Conservation (phyloP, 2,113 vertebrate species). For the Casuarius casuarius region DNA sequence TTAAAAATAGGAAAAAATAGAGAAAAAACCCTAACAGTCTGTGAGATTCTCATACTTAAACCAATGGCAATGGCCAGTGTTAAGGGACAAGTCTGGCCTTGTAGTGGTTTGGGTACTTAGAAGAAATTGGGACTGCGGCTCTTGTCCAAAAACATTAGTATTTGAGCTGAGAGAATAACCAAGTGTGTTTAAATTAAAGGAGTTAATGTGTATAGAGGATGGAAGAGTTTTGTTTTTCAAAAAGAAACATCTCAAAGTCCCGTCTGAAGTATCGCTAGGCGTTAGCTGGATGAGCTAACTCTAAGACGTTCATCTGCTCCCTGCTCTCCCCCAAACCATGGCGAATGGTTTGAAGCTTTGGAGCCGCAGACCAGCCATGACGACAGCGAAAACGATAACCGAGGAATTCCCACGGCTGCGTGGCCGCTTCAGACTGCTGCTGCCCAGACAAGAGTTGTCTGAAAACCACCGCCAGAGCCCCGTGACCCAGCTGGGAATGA, state of each 20-base stretch:
- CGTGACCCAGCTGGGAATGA: slow-evolving; percentile 70
- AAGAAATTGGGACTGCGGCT: background rate
- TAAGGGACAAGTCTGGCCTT: background rate
- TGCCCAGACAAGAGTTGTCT: slow-evolving; percentile 65
- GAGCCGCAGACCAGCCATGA: slow-evolving; percentile 47
- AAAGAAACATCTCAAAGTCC: background rate
- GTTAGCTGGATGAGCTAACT: background rate
- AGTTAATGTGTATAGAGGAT: background rate
- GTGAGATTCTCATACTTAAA: background rate
- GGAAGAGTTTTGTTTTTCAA: background rate
- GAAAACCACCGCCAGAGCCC: slow-evolving; percentile 35
- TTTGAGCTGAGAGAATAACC: background rate
- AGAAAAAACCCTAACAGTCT: background rate
- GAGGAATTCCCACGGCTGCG: slow-evolving; percentile 54
- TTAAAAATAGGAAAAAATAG: background rate
- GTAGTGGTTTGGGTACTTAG: background rate
- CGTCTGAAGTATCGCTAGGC: background rate
- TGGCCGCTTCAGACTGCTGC: slow-evolving; percentile 35
- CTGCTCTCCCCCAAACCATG: slow-evolving; percentile 29
- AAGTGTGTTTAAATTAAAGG: background rate
- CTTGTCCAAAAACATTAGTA: slow-evolving; percentile 5
- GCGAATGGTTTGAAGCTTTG: slow-evolving; percentile 47
- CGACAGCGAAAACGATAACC: background rate
- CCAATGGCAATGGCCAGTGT: background rate
- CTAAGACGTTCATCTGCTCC: background rate